These are phyloP conservation scores for Pocillopora meandrina DNA, from an alignment of 92 coral and sea anemone genomes.

Conservation along the genomic window DNA sequence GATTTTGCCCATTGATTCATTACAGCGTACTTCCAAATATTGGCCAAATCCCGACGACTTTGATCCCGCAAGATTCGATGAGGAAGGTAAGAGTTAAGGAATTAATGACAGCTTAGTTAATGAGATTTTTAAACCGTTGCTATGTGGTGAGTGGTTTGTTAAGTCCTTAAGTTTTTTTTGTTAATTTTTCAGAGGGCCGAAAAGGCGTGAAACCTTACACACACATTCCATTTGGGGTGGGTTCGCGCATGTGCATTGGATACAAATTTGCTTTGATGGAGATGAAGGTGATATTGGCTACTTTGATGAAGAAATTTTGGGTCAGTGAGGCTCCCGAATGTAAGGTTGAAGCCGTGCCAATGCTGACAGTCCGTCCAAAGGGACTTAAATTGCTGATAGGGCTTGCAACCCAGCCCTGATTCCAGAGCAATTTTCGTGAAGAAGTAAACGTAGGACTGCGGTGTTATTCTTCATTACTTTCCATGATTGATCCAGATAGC, in stretches of 20 bases:
- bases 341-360: slow-evolving; percentile 31
- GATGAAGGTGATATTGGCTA: slow-evolving; percentile 59
- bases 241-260: slow-evolving; percentile 76
- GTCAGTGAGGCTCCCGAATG: slow-evolving; percentile 65
- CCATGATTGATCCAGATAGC: too few relatives aligned
- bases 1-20: slow-evolving; percentile 41
- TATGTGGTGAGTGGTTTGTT: background rate
- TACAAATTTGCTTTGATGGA: slow-evolving; percentile 73
- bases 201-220: slow-evolving; percentile 42
- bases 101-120: background rate
- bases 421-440: background rate
- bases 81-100: slow-evolving; percentile 44
- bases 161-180: background rate
- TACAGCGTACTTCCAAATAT: slow-evolving; percentile 48
- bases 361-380: background rate
- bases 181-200: background rate
- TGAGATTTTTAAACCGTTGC: background rate
- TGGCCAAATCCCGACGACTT: slow-evolving; percentile 70
- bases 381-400: background rate
- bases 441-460: too few relatives aligned
- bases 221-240: slow-evolving; percentile 69
- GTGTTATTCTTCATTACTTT: too few relatives aligned
- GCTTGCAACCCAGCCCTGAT: background rate
- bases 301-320: slow-evolving; percentile 51
- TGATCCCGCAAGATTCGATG: slow-evolving; percentile 66